Base-by-base conservation (phyloP, 2,888 invertebrate genomes). In the Achlya flavicornis region DNA sequence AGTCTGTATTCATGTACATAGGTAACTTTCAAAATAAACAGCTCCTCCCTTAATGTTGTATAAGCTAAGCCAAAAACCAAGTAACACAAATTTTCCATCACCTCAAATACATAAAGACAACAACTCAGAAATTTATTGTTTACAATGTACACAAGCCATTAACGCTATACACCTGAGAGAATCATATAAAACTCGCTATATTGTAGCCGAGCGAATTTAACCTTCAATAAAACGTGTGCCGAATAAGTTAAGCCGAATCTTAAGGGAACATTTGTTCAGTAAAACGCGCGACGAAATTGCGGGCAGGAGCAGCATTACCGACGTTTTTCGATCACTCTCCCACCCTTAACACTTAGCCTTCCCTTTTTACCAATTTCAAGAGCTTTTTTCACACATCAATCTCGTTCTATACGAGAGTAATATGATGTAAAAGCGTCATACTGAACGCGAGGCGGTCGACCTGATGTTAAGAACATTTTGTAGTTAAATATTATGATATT, bases 321-420 rank as follows among this genome's bases (percentile, higher is more conserved):
- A 76, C 88, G 85, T 87, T 92, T 89, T 85, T 87, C 92, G 90
- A 92, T 93, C 91, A 87, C 89, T 87, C 87, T 84, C 85, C 79
- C 81, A 69, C 77, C 87, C 88, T 81, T 81, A 84, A 91, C 92
- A 93, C 92, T 93, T 92, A 93, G 92, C 88, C 86, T 89, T 89
- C 89, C 92, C 91, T 92, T 92, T 93, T 92, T 89, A 91, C 90
- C 92, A 93, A 92, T 92, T 93, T 93, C 89, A 86, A 87, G 84
- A 88, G 90, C 88, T 89, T 90, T 89, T 86, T 89, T 87, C 87
- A 88, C 88, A 91, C 92, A 92, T 91, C 92, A 92, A 92, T 92
- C 92, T 90, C 89, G 83, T 80, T 85, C 83, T 87, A 87, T 89
- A 86, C 85, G 80, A 79, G 81, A 82, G 86, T 86, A 87, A 86